These are phyloP conservation scores for Dicyrtomina minuta DNA, from an alignment of 2,888 invertebrate genomes.

Conservation along the genomic window DNA sequence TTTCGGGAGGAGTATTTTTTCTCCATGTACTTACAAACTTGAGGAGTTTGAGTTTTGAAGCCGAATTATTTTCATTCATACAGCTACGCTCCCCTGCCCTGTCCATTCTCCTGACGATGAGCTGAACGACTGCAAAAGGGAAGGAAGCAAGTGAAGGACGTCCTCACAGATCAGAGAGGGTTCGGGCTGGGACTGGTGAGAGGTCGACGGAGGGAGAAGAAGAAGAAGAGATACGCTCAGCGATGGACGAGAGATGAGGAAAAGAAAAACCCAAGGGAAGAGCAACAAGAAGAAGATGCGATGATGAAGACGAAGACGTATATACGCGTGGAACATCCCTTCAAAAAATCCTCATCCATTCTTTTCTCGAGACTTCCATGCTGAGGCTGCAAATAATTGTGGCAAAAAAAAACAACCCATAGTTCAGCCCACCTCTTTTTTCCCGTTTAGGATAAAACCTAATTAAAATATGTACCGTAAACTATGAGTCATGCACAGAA, in stretches of 20 bases:
- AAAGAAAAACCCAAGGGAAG: neutral
- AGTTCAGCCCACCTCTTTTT: conserved; percentile 52
- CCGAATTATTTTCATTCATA: conserved; percentile 34
- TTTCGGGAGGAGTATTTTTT: conserved; percentile 31
- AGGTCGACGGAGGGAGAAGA: conserved; percentile 8
- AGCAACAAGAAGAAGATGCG: too few relatives aligned
- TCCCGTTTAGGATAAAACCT: conserved; percentile 54
- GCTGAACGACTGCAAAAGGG: too few relatives aligned
- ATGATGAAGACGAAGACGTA: neutral
- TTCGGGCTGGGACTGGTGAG: conserved; percentile 9
- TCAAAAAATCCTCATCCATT: conserved; percentile 25
- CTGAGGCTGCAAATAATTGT: conserved; percentile 29
- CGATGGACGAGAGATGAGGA: neutral
- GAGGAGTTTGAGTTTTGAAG: conserved; percentile 2
- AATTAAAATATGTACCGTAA: conserved; percentile 54
- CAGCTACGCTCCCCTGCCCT: too few relatives aligned
- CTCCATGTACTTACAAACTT: neutral
- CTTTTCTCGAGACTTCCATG: conserved; percentile 10
- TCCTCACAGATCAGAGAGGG: too few relatives aligned
- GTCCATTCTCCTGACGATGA: too few relatives aligned
- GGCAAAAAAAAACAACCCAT: conserved; percentile 34
- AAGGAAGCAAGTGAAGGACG: too few relatives aligned
- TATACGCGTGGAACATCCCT: conserved; percentile 23
- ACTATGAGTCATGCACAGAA: conserved; percentile 52
- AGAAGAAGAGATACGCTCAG: neutral